phyloP scores from a whole-genome alignment of 2,888 invertebrate species.

The Ormyrus rosae region DNA sequence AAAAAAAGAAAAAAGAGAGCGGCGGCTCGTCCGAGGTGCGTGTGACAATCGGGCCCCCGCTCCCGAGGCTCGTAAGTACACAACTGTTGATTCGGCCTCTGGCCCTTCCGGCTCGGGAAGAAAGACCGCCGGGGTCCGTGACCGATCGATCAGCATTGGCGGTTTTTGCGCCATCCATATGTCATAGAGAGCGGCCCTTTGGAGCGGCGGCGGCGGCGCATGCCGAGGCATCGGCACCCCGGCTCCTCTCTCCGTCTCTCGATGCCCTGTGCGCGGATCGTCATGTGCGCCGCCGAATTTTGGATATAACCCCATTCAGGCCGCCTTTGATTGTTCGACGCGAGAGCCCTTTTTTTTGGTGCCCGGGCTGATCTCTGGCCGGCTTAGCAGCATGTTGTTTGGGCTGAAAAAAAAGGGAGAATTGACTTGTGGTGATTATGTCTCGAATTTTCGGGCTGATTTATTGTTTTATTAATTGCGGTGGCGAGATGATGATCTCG shows the following conservation, averaged over 20 bases:
- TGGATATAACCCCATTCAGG: not conserved
- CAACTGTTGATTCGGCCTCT: conserved; percentile 17
- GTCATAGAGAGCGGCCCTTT: conserved; percentile 65
- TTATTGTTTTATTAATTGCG: not conserved
- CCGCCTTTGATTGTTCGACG: conserved; percentile 4
- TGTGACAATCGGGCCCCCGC: conserved; percentile 1
- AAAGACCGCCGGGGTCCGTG: conserved; percentile 65
- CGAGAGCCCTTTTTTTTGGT: not conserved
- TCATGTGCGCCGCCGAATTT: conserved; percentile 44
- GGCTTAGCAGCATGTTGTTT: not conserved
- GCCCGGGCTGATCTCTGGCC: not conserved
- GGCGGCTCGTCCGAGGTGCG: not conserved
- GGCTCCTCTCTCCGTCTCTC: conserved; percentile 61
- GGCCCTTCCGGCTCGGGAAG: conserved; percentile 29
- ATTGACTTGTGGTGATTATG: conserved; percentile 12
- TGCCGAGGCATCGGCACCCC: conserved; percentile 71
- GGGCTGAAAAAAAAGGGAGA: not conserved
- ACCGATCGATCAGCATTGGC: conserved; percentile 75
- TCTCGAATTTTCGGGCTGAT: not conserved
- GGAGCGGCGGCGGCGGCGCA: conserved; percentile 64
- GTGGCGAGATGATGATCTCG: no score
- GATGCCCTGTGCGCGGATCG: not conserved
- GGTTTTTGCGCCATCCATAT: conserved; percentile 75
- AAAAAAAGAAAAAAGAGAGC: not conserved
- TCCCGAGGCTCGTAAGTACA: not conserved